These are phyloP conservation scores for Gymnodraco acuticeps DNA, from an alignment of 2,797 vertebrate genomes.

Conservation along the genomic window DNA sequence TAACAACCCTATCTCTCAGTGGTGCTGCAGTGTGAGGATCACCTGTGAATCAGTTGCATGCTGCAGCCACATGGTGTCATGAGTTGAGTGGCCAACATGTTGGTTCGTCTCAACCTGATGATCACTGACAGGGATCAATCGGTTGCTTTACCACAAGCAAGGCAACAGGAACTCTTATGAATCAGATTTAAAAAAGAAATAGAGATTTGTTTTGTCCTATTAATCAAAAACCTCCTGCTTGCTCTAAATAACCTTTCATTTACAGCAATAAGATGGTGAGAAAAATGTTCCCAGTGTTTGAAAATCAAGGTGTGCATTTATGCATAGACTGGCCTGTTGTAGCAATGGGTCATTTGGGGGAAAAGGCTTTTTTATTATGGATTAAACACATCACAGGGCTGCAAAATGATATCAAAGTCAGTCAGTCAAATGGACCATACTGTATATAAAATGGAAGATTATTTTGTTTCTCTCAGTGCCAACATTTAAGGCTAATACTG, in stretches of 20 bases:
- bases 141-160: neutral
- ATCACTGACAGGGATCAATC: neutral
- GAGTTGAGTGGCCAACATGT: conserved; percentile 50
- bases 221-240: neutral
- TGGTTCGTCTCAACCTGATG: conserved; percentile 13
- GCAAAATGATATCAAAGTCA: neutral
- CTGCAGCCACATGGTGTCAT: conserved; percentile 72
- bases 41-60: conserved; percentile 51
- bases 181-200: neutral
- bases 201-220: no score
- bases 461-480: neutral
- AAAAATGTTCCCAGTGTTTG: neutral
- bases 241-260: neutral
- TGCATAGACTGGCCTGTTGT: no score
- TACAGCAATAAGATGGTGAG: neutral
- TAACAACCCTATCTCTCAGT: neutral
- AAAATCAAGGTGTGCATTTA: neutral
- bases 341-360: neutral
- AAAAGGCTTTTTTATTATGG: neutral
- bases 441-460: neutral
- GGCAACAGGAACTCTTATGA: neutral
- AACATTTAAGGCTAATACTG: neutral
- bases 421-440: neutral
- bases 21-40: conserved; percentile 6
- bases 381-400: neutral